These are phyloP conservation scores for Lasioglossum marginatum DNA, from an alignment of 2,888 invertebrate species.

Conservation along the genomic window DNA sequence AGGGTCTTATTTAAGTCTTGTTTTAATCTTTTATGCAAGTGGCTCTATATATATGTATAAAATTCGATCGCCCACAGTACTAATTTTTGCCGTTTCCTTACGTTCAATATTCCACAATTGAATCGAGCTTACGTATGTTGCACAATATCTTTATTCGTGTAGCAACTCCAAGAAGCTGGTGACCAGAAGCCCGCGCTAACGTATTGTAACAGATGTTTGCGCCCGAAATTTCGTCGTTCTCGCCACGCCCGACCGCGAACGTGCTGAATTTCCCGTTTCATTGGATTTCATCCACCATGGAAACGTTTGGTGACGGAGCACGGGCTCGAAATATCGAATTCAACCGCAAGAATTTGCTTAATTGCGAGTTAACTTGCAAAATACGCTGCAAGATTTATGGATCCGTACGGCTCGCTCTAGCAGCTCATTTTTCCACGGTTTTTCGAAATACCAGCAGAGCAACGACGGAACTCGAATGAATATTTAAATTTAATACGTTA, in stretches of 20 bases:
- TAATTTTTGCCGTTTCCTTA: too few relatives aligned
- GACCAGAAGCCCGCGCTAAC: neutral
- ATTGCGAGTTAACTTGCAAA: slow-evolving; percentile 17
- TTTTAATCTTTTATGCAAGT: too few relatives aligned
- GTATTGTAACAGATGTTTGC: neutral
- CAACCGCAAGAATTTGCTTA: slow-evolving; percentile 19
- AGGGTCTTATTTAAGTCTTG: too few relatives aligned
- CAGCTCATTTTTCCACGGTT: neutral
- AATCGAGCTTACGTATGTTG: too few relatives aligned
- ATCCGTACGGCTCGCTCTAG: neutral
- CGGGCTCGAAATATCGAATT: neutral
- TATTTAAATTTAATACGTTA: neutral
- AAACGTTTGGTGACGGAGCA: neutral
- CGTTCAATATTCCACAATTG: too few relatives aligned
- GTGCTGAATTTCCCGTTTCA: neutral
- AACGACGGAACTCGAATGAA: neutral
- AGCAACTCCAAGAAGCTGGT: neutral
- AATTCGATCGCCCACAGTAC: too few relatives aligned
- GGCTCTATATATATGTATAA: too few relatives aligned
- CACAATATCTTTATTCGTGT: neutral
- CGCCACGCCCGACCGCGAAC: neutral
- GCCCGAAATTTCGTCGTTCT: neutral
- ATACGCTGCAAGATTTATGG: neutral
- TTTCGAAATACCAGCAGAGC: neutral
- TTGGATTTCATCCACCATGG: neutral